Evolutionary conservation across 1,140 invertebrate species (phyloP), one percentile per base, ranked within the genome.

Genomic region (Harpegnathos saltator): DNA sequence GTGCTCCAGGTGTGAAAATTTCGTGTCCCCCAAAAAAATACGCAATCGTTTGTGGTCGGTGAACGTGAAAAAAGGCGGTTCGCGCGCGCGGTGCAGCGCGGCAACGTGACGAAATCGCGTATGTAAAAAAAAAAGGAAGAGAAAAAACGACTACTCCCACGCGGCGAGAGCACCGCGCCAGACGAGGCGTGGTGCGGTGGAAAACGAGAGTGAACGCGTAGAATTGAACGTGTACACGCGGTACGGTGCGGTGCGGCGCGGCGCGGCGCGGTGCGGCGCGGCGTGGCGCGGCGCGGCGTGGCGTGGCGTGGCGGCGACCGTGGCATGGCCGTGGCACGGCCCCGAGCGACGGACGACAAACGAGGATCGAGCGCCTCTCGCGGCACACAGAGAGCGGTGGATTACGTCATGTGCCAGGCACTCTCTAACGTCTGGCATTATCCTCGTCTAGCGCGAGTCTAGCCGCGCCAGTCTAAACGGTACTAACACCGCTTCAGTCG

Each of bases 401-500:
- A 91, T 93, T 93, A 90, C 92, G 91, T 92, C 91, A 92, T 91
- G 87, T 87, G 85, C 84, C 87, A 91, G 80, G 84, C 89, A 86
- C 88, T 91, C 91, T 92, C 91, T 92, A 92, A 91, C 89, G 91
- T 91, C 89, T 91, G 90, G 90, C 88, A 89, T 91, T 89, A 91
- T 90, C 83, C 88, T 90, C 93, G 93, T 93, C 93, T 94, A 94
- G 93, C 90, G 91, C 82, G 91, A 89, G 93, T 94, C 93, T 94
- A 93, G 93, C 89, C 92, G 83, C 83, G 86, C 86, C 85, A 69
- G 86, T 90, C 82, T 85, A 84, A 88, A 85, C 85, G 73, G 66
- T 85, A 54, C 65, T 75, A 80, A 85, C 74, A 66, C 54, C 69
- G 68, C 48, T 56, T 33, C 65, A 62, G 56, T 48, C 75, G 63